Base-by-base conservation (phyloP, 2,113 vertebrate genomes). In the Sturnus vulgaris region DNA sequence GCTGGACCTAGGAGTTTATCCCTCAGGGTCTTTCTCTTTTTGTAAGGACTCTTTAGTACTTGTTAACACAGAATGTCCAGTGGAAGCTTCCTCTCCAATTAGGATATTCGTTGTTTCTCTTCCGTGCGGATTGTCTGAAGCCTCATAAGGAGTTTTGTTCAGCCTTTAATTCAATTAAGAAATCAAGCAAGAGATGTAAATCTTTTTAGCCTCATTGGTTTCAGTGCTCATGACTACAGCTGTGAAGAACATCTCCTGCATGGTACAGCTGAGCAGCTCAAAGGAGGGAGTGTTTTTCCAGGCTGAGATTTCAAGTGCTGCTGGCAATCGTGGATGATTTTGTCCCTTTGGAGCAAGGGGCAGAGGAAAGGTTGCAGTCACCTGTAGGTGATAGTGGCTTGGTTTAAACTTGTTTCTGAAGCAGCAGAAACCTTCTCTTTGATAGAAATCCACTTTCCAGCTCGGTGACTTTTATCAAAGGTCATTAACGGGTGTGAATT, bases 151-250 rank as follows among this genome's bases (percentile, higher is more conserved):
- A 47, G 25, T 40, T 90, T 77, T 88, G 49, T 80, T 88, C 88
- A 83, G 76, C 46, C 75, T 85, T 91, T 91, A 94, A 90, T 95
- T 93, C 70, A 72, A 80, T 95, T 90, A 95, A 94, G 82, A 92
- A 86, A 77, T 88, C 61, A 82, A 87, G 88, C 75, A 91, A 63
- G 88, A 86, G 82, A 86, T 88, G 88, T 60, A 88, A 79, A 92
- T 90, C 82, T 94, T 88, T 87, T 92, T 93, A 79, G 79, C 59
- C 71, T 93, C 86, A 18, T 72, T 88, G 64, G 82, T 95, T 93
- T 86, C 33, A 4, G 30, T 44, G 46, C 52, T 96, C 22, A 8
- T 65, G 46, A 55, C 49, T 90, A 33, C 40, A 60, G 85, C 84
- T 50, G 49, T 44, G 76, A 65, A 64, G 35, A 94, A 39, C 46